phyloP scores from a whole-genome alignment of 2,113 vertebrate genomes.

The Salvator merianae region DNA sequence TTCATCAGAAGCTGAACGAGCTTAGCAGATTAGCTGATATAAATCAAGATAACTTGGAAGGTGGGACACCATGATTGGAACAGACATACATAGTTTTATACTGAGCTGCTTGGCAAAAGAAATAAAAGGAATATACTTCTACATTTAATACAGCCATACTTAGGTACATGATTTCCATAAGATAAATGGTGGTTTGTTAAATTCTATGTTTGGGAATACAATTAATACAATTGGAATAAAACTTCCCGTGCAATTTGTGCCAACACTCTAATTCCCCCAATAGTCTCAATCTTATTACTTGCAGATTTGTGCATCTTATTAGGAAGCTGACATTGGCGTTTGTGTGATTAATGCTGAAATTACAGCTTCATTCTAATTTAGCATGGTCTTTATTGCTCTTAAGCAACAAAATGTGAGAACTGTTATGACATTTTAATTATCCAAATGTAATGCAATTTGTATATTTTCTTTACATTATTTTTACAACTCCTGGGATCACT shows the following conservation, averaged over 20 bases:
- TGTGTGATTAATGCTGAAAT: slow-evolving; percentile 65
- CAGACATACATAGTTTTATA: not conserved
- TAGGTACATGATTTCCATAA: slow-evolving; percentile 40
- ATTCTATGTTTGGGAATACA: slow-evolving; percentile 53
- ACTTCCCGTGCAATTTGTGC: slow-evolving; percentile 62
- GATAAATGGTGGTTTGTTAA: slow-evolving; percentile 51
- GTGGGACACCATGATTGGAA: not conserved
- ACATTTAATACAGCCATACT: slow-evolving; percentile 36
- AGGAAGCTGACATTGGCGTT: slow-evolving; percentile 65
- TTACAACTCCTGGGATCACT: slow-evolving; percentile 18
- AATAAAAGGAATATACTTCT: slow-evolving; percentile 6
- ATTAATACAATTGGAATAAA: slow-evolving; percentile 69
- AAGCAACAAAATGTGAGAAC: slow-evolving; percentile 70
- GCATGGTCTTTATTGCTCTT: slow-evolving; percentile 71
- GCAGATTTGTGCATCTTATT: slow-evolving; percentile 71
- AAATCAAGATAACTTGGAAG: not conserved
- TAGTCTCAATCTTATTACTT: slow-evolving; percentile 68
- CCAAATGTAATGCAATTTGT: slow-evolving; percentile 56
- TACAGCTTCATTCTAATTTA: slow-evolving; percentile 70
- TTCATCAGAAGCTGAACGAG: not conserved
- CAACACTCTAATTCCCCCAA: slow-evolving; percentile 59
- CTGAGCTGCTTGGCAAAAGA: not conserved
- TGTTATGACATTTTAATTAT: slow-evolving; percentile 71
- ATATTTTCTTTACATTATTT: slow-evolving; percentile 31
- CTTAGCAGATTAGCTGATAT: not conserved